Conservation (phyloP, 2,113 vertebrate species). For the Fulica atra region DNA sequence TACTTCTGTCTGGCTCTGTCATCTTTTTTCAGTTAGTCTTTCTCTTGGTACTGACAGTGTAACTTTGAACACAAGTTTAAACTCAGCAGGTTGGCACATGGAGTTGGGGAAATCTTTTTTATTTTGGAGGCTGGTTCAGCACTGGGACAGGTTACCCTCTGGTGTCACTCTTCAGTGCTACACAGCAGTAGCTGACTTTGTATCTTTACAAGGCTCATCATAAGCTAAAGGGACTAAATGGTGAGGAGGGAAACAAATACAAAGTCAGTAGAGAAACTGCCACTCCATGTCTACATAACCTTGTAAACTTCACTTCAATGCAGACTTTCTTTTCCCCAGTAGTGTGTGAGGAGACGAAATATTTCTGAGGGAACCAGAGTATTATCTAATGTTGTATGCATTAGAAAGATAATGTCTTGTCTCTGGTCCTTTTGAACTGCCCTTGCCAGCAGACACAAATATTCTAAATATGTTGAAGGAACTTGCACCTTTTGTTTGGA, state of each 20-base stretch:
- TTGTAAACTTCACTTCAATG: not conserved
- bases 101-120: not conserved
- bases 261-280: not conserved
- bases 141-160: not conserved
- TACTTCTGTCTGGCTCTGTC: not conserved
- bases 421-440: not conserved
- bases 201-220: not conserved
- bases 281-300: not conserved
- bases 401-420: not conserved
- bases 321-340: not conserved
- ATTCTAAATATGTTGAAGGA: not conserved
- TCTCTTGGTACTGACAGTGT: not conserved
- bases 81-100: not conserved
- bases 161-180: not conserved
- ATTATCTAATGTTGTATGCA: not conserved
- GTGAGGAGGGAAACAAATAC: not conserved
- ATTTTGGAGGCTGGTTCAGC: not conserved
- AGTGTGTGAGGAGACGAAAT: not conserved
- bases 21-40: not conserved
- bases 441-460: not conserved
- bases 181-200: not conserved
- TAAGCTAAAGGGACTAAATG: not conserved
- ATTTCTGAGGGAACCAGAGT: not conserved
- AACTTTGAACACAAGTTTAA: not conserved
- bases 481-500: not conserved